These are phyloP conservation scores for Polietes domitor DNA, from an alignment of 2,888 invertebrate species.

Conservation along the genomic window DNA sequence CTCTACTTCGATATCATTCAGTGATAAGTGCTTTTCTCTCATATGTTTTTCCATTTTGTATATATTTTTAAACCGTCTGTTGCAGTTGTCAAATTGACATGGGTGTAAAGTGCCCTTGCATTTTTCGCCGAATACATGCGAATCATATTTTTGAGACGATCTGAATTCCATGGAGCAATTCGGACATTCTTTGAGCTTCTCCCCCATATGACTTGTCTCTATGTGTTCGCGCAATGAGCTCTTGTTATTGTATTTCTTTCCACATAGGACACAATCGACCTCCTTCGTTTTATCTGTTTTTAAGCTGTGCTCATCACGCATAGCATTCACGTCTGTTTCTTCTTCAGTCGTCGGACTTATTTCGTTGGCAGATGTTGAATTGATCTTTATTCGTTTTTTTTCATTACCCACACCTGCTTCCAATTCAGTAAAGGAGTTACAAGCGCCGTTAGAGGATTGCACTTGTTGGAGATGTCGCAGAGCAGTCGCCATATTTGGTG, in stretches of 20 bases:
- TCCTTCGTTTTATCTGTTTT: not conserved
- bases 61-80: conserved; percentile 62
- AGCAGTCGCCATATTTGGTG: not conserved
- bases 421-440: too few relatives aligned
- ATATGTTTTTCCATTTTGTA: conserved; percentile 64
- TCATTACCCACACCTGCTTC: not conserved
- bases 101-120: conserved; percentile 49
- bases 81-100: conserved; percentile 59
- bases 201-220: conserved; percentile 59
- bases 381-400: conserved; percentile 4
- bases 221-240: conserved; percentile 52
- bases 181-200: conserved; percentile 60
- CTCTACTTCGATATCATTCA: conserved; percentile 10
- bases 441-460: not conserved
- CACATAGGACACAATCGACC: conserved; percentile 53
- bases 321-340: not conserved
- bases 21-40: conserved; percentile 53
- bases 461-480: not conserved
- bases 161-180: conserved; percentile 65
- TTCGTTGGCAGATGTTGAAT: not conserved
- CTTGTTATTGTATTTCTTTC: conserved; percentile 45
- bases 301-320: not conserved
- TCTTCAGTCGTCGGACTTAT: conserved; percentile 30
- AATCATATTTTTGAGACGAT: conserved; percentile 62
- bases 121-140: conserved; percentile 64